These are phyloP conservation scores for Carollia perspicillata DNA, from an alignment of 2,113 vertebrate genomes.

Conservation along the genomic window DNA sequence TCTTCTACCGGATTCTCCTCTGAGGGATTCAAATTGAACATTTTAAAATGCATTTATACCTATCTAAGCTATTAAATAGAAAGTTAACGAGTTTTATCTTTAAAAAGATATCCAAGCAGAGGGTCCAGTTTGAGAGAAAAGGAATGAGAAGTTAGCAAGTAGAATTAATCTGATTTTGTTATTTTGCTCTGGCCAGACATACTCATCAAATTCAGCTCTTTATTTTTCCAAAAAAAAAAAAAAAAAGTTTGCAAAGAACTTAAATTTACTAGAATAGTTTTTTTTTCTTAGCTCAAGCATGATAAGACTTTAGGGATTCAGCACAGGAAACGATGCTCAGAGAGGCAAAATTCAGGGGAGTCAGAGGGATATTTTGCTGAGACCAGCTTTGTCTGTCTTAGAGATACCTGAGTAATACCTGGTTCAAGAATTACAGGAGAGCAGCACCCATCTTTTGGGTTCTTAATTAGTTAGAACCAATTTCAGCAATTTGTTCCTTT, in stretches of 20 bases:
- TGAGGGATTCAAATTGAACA: neutral
- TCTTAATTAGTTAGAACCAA: neutral
- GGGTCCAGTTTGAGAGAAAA: neutral
- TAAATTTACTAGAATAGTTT: no score
- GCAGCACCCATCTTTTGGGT: neutral
- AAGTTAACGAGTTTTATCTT: neutral
- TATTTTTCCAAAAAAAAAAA: neutral
- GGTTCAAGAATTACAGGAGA: neutral
- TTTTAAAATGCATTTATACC: neutral
- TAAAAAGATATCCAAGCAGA: neutral
- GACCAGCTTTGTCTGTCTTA: neutral
- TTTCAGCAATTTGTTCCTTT: neutral
- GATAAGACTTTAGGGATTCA: neutral
- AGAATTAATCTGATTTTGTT: neutral
- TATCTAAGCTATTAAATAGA: neutral
- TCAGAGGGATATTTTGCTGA: neutral
- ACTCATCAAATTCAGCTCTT: neutral
- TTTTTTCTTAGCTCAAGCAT: no score
- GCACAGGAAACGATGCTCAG: neutral
- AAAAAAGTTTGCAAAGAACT: neutral
- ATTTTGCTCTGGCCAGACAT: neutral
- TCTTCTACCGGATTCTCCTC: neutral
- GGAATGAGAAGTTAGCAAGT: neutral
- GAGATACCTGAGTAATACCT: neutral
- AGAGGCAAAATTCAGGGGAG: neutral